Evolutionary conservation across 1,140 invertebrate genomes (phyloP).

Genomic region (Aphelinus atriplicis): DNA sequence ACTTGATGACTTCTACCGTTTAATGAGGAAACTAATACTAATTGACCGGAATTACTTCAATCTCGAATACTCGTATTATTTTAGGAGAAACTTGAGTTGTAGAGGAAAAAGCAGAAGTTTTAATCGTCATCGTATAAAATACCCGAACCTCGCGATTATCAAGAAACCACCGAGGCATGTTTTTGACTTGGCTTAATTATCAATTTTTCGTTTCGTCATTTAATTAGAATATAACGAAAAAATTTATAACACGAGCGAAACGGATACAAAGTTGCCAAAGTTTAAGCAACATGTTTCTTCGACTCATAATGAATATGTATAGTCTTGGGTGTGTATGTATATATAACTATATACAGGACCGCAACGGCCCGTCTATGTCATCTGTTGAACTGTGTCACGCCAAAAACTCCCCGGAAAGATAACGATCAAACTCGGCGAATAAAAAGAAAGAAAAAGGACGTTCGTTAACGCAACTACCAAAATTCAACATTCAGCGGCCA

Average conservation of each 20-base stretch:
- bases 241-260: slow-evolving; percentile 29
- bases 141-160: too few relatives aligned
- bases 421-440: slow-evolving; percentile 35
- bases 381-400: slow-evolving; percentile 39
- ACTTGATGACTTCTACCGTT: too few relatives aligned
- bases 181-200: too few relatives aligned
- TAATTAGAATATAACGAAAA: slow-evolving; percentile 25
- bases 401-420: slow-evolving; percentile 32
- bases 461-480: slow-evolving; percentile 35
- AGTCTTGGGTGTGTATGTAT: slow-evolving; percentile 3
- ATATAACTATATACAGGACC: not conserved
- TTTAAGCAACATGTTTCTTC: slow-evolving; percentile 21
- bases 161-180: too few relatives aligned
- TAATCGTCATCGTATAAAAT: too few relatives aligned
- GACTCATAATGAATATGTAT: slow-evolving; percentile 39
- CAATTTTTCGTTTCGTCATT: slow-evolving; percentile 13
- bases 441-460: slow-evolving; percentile 26
- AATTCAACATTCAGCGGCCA: slow-evolving; percentile 25
- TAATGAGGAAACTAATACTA: too few relatives aligned
- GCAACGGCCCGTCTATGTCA: slow-evolving; percentile 33
- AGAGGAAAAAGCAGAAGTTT: too few relatives aligned
- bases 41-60: too few relatives aligned
- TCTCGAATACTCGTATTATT: too few relatives aligned
- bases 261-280: slow-evolving; percentile 20
- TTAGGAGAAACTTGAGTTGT: too few relatives aligned